Conservation (phyloP, 1,140 invertebrate genomes). For the Zaprionus davidi region DNA sequence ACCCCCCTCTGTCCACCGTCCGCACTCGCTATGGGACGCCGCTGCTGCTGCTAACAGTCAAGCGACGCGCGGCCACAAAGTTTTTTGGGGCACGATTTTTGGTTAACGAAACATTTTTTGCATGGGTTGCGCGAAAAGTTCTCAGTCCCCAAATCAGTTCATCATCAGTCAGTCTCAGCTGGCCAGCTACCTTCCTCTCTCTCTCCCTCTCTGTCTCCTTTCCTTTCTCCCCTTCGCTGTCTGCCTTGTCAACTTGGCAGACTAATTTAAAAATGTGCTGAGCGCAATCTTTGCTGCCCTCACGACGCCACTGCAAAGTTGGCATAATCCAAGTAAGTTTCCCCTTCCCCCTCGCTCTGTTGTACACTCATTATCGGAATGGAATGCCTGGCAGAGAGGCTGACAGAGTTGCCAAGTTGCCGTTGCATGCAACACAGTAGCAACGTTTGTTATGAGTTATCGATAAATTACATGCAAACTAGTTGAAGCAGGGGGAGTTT, state of each 20-base stretch:
- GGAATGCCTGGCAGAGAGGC: slow-evolving; percentile 6
- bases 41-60: neutral
- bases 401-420: slow-evolving; percentile 2
- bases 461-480: neutral
- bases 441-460: neutral
- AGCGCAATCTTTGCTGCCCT: slow-evolving; percentile 18
- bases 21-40: neutral
- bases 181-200: neutral
- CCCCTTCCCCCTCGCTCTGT: neutral
- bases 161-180: slow-evolving; percentile 25
- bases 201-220: neutral
- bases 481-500: neutral
- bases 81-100: slow-evolving; percentile 55
- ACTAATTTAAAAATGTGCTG: slow-evolving; percentile 55
- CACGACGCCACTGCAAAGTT: slow-evolving; percentile 29
- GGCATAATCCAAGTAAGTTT: slow-evolving; percentile 31
- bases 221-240: neutral
- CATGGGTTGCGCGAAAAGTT: slow-evolving; percentile 44
- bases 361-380: slow-evolving; percentile 22
- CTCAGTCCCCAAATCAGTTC: slow-evolving; percentile 17
- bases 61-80: slow-evolving; percentile 36
- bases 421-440: neutral
- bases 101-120: slow-evolving; percentile 50
- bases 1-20: neutral
- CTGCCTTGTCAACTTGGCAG: neutral